Evolutionary conservation across 64 coral and sea anemone genomes (phyloP), one percentile per base, ranked within the genome.

Genomic region (Acropora yongei): DNA sequence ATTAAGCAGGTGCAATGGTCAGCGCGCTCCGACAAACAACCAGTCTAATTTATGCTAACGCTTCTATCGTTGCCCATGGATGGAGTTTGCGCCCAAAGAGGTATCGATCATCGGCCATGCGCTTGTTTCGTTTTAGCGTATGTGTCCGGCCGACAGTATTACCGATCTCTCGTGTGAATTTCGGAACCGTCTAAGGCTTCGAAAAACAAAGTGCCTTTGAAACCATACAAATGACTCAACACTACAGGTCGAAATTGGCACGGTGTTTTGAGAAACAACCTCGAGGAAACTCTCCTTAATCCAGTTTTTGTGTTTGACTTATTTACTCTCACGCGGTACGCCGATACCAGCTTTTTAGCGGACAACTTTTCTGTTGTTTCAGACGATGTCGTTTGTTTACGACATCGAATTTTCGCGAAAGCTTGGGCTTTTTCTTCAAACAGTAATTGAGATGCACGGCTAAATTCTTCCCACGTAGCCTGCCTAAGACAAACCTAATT

Each of bases 11-110:
- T 97, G 95, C 86, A 73, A 63, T 49, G 63, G 80, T 80, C 93
- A 73, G 83, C 83, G 42, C 53, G 87, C 40, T 49, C 88, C 91
- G 82, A 93, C 95, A 97, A 97, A 97, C 95, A 93, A 93, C 91
- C 83, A 88, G 77, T 74, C 91, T 97, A 97, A 97, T 97, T 97
- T 97, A 97, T 97, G 82, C 95, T 72, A 92, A 93, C 82, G 82
- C 65, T 71, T 85, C 44, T 65, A 85, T 68, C 16, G 82, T 63
- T 65, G 66, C 47, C 42, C 63, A 85, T 67, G 41, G 57, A 18
- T 67, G 17, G 80, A 83, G 80, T 45, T 68, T 18, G 66, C 61
- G 82, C 66, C 72, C 76, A 90, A 57, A 57, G 76, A 79, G 74
- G 47, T 80, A 89, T 68, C 72, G 6, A 84, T 90, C 90, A 80